A percentile compares a stretch with the other conserved stretches of the same genome.
Conservation (phyloP, 2,113 vertebrate species). For the Phaethornis superciliosus region DNA sequence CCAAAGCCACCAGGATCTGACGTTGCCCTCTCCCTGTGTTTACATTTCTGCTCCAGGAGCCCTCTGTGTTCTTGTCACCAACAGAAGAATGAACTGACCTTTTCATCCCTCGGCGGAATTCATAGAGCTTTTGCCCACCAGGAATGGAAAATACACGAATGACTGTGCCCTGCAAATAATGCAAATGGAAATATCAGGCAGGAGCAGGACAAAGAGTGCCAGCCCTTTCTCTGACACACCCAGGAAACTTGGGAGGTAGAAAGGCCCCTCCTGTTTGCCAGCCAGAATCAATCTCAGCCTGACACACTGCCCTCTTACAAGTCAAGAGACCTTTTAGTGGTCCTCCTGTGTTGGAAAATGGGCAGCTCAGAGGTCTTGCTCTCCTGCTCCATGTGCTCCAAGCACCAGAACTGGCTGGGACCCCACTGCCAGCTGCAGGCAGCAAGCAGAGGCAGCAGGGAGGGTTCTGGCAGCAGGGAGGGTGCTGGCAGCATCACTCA, state of each 20-base stretch:
- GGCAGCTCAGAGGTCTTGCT: neutral
- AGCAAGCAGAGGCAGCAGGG: neutral
- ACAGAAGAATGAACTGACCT: constrained; percentile 78
- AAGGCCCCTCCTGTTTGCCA: constrained; percentile 8
- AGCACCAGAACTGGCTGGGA: neutral
- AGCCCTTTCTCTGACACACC: constrained; percentile 11
- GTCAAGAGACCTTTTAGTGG: neutral
- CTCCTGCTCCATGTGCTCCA: neutral
- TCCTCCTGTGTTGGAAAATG: neutral
- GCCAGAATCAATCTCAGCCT: neutral
- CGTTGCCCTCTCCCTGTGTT: constrained; percentile 4
- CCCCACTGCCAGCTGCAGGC: neutral
- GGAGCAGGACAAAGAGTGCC: neutral
- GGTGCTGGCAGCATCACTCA: too few species aligned
- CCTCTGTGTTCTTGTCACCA: neutral
- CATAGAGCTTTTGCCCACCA: constrained; percentile 89
- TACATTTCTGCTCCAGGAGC: neutral
- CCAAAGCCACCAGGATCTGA: constrained; percentile 58
- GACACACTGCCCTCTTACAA: neutral
- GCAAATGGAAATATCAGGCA: neutral
- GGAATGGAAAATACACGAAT: constrained; percentile 93
- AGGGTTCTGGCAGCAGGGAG: neutral
- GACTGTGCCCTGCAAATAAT: constrained; percentile 88
- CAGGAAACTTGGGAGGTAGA: neutral
- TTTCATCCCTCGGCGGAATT: constrained; percentile 95